Conservation (phyloP, 1,140 invertebrate genomes). For the Tetramorium parvispinum region DNA sequence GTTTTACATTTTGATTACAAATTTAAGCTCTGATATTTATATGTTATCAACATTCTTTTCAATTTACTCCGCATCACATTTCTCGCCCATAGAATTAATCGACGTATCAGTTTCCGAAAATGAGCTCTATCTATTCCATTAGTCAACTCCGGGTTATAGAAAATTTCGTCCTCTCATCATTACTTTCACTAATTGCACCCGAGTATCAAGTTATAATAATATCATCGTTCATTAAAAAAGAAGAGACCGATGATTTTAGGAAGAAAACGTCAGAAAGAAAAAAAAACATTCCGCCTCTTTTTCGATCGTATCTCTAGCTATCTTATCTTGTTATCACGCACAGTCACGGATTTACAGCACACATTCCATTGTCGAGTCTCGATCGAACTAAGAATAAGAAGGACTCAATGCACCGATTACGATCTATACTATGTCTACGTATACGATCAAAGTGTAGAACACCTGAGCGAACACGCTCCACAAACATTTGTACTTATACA, state of each 20-base stretch:
- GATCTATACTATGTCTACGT: slow-evolving; percentile 38
- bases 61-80: not conserved
- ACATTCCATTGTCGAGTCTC: not conserved
- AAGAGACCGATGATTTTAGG: not conserved
- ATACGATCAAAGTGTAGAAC: slow-evolving; percentile 53
- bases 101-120: slow-evolving; percentile 23
- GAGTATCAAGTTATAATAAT: not conserved
- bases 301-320: not conserved
- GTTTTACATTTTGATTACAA: not conserved
- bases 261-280: slow-evolving; percentile 16
- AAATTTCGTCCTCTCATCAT: slow-evolving; percentile 11
- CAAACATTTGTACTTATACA: not conserved
- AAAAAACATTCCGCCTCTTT: not conserved
- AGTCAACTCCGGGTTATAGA: not conserved
- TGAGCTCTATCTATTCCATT: not conserved
- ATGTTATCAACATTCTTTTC: not conserved
- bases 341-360: not conserved
- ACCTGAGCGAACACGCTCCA: not conserved
- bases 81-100: not conserved
- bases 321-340: slow-evolving; percentile 25
- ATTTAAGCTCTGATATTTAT: not conserved
- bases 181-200: not conserved
- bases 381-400: not conserved
- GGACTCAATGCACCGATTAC: not conserved
- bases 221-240: not conserved